A percentile compares a stretch with the other conserved stretches of the same genome.
These are phyloP conservation scores for Polylopha cassiicola DNA, from an alignment of 2,888 invertebrate genomes.

Conservation along the genomic window DNA sequence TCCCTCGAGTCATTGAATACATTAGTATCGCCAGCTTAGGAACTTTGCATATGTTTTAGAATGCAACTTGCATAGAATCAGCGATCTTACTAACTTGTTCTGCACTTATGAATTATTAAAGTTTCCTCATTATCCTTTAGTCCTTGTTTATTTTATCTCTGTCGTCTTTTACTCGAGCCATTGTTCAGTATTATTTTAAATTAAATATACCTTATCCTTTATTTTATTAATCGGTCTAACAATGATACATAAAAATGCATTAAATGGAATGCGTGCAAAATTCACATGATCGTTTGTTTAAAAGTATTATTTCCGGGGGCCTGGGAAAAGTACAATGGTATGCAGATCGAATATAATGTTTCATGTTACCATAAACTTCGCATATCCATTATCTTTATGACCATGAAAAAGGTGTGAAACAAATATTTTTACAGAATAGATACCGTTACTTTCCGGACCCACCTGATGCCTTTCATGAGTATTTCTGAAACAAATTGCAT, in stretches of 20 bases:
- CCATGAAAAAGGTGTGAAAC: slow-evolving; percentile 18
- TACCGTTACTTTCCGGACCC: slow-evolving; percentile 6
- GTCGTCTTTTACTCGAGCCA: no score
- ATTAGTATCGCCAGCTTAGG: slow-evolving; percentile 20
- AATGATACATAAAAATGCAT: slow-evolving; percentile 2
- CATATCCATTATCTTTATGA: slow-evolving; percentile 9
- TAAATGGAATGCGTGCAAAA: not conserved
- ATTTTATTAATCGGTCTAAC: slow-evolving; percentile 2
- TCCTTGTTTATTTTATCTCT: slow-evolving; percentile 15
- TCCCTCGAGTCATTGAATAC: slow-evolving; percentile 21
- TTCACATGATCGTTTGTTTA: slow-evolving; percentile 17
- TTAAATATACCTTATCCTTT: no score
- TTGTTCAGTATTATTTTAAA: no score
- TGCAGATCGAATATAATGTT: slow-evolving; percentile 15
- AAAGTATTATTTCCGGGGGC: slow-evolving; percentile 13
- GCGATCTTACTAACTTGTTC: slow-evolving; percentile 25
- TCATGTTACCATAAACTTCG: slow-evolving; percentile 12
- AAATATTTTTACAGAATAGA: slow-evolving; percentile 1
- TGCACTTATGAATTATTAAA: slow-evolving; percentile 33
- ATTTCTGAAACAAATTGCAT: no score
- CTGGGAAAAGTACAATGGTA: slow-evolving; percentile 14
- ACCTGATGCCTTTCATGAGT: not conserved
- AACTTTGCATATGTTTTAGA: slow-evolving; percentile 27
- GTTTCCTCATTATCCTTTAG: slow-evolving; percentile 21
- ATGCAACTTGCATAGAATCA: slow-evolving; percentile 27